A percentile compares a stretch with the other conserved stretches of the same genome.
These are phyloP conservation scores for Cynodonichthys magdalenae DNA, from an alignment of 2,797 vertebrate genomes.

Conservation along the genomic window DNA sequence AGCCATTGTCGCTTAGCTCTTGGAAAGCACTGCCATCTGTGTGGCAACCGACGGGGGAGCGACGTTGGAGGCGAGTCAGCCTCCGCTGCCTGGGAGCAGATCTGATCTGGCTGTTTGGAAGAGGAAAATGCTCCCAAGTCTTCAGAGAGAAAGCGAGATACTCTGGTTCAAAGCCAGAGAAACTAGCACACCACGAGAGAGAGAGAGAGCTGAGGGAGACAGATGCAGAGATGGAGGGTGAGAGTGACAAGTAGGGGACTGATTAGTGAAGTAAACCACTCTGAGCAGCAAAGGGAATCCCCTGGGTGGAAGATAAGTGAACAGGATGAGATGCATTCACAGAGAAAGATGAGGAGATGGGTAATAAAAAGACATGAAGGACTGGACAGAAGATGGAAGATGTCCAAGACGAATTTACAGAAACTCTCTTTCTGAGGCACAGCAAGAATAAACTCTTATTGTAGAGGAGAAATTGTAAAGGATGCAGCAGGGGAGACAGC, in stretches of 20 bases:
- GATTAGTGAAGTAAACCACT: constrained; percentile 78
- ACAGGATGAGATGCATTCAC: constrained; percentile 52
- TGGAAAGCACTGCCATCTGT: constrained; percentile 59
- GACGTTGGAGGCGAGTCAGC: constrained; percentile 60
- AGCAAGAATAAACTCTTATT: constrained; percentile 38
- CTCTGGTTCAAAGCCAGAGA: constrained; percentile 71
- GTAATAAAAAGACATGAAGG: constrained; percentile 33
- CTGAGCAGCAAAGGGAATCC: constrained; percentile 70
- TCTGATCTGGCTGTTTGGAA: constrained; percentile 74
- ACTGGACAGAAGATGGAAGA: constrained; percentile 58
- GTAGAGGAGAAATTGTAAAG: constrained; percentile 41
- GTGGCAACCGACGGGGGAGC: constrained; percentile 56
- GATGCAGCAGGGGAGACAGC: constrained; percentile 15
- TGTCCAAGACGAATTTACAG: constrained; percentile 55
- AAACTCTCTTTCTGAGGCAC: constrained; percentile 47
- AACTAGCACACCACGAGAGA: constrained; percentile 65
- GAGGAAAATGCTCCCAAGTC: constrained; percentile 69
- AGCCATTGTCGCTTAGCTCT: constrained; percentile 69
- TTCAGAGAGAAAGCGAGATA: constrained; percentile 66
- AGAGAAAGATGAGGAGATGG: constrained; percentile 27
- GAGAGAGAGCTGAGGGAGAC: constrained; percentile 25
- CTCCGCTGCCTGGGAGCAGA: constrained; percentile 69
- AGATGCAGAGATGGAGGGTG: constrained; percentile 54
- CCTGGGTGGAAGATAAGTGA: constrained; percentile 69
- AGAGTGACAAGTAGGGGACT: constrained; percentile 69